Evolutionary conservation across 2,888 invertebrate species (phyloP), one percentile per base, ranked within the genome.

Genomic region (Lasioglossum vierecki): DNA sequence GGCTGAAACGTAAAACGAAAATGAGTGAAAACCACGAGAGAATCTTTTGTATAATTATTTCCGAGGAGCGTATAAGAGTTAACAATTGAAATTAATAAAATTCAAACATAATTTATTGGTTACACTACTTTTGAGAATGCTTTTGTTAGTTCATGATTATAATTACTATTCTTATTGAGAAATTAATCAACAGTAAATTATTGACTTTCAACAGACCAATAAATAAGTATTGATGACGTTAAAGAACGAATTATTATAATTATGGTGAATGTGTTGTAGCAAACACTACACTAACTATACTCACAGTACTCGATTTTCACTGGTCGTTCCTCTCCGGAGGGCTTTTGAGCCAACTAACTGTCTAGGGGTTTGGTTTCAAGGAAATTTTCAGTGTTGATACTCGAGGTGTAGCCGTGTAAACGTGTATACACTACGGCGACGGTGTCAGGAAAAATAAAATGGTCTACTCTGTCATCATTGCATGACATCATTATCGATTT

Each of bases 401-500:
- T 30, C 18, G 30, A 30, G 63, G 35, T 22, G 66, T 30, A 18
- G 8, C 66, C 66, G 63, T 49, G 39, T 13, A 78, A 68, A 26
- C 26, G 26, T 74, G 18, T 26, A 15, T 72, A 46, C 46, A 26
- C 46, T 30, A 46, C 39, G 9, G 6, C 66, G 74, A 18, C 76
- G 46, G 60, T 66, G 63, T 46, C 73, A 57, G 70, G 63, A 70
- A 78, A 78, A 81, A 72, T 76, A 60, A 79, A 70, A 76, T 76
- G 30, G 49, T 86, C 78, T 79, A 39, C 35, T 74, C 26, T 82
- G 83, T 86, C 80, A 82, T 88, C 79, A 71, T 79, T 89, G 90
- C 90, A 88, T 78, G 88, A 88, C 88, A 83, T 81, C 68, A 68
- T 68, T 68, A 68, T 68, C 68, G 82, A 87, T 79, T 79, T 87